Base-by-base conservation (phyloP, 1,140 invertebrate species). In the Drosophila parabipectinata region DNA sequence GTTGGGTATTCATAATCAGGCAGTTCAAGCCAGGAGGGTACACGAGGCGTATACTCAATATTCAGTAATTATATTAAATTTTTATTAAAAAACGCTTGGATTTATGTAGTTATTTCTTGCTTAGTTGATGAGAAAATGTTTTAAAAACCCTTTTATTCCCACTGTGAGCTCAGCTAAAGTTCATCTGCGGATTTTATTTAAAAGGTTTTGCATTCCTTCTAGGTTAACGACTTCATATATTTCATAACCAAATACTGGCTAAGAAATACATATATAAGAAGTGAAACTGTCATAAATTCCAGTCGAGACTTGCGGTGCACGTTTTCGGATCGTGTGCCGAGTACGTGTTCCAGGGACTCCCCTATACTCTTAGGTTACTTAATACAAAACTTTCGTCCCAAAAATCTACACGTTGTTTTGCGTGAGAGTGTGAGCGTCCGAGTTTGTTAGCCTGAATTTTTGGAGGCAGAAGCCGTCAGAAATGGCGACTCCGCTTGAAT, bases 291-390 rank as follows among this genome's bases (percentile, higher is more conserved):
- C 73, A 51, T 77, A 67, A 72, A 67, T 62, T 77, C 45, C 24
- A 73, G 60, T 77, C 39, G 68, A 59, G 67, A 62, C 57, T 76
- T 66, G 75, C 52, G 73, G 51, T 56, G 66, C 67, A 80, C 67
- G 72, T 72, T 80, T 77, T 67, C 26, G 73, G 66, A 73, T 77
- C 66, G 57, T 72, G 72, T 71, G 67, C 60, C 60, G 48, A 44
- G 54, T 63, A 81, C 72, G 72, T 76, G 77, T 56, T 41, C 51
- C 63, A 52, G 66, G 51, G 51, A 68, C 51, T 56, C 32, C 51
- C 63, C 24, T 32, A 56, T 34, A 18, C 44, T 26, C 52, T 39
- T 52, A 50, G 64, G 75, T 77, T 77, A 78, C 75, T 78, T 78
- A 72, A 77, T 78, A 71, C 69, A 48, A 26, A 71, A 57, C 52